Base-by-base conservation (phyloP, 2,113 vertebrate species). In the Silurus glanis region DNA sequence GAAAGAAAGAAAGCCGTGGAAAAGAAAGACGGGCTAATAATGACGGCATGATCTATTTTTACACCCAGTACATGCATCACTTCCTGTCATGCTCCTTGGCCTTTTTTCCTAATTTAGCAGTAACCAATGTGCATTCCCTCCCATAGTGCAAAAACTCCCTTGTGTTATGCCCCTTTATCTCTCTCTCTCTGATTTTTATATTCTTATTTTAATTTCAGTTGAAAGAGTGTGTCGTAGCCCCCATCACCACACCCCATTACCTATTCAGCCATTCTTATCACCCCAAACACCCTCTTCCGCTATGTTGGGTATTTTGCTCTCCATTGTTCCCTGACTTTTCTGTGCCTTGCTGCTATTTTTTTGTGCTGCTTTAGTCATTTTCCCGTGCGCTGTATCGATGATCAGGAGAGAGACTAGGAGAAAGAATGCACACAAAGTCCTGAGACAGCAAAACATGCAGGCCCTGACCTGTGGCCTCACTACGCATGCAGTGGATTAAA, bases 391-490 rank as follows among this genome's bases (percentile, higher is more conserved):
- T 59, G 23, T 16, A 49, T 23, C 49, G 25, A 7, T 25, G 37
- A 74, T 84, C 55, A 28, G 69, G 49, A 47, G 49, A n/a, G 75
- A 64, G 80, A 55, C 16, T 61, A 86, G 83, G 87, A 89, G 88
- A 90, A 82, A 78, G 71, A 87, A 87, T 83, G 86, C 86, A 90
- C 83, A 90, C 88, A 93, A 94, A 92, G 87, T 90, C 89, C 91
- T 81, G 90, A 94, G 89, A 90, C 92, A 92, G 92, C 93, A 92
- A 87, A 94, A 93, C 88, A 83, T 75, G 87, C 90, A 89, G 91
- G 91, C 83, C 75, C 90, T 83, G 88, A 91, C 91, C 91, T 91
- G 89, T 92, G 90, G 92, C 90, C 91, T 91, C 92, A 85, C 85
- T 91, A 88, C 84, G 86, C 89, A 64, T 82, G 83, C 90, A 72